Conservation (phyloP, 2,888 invertebrate species). For the Chrysodeixis includens region DNA sequence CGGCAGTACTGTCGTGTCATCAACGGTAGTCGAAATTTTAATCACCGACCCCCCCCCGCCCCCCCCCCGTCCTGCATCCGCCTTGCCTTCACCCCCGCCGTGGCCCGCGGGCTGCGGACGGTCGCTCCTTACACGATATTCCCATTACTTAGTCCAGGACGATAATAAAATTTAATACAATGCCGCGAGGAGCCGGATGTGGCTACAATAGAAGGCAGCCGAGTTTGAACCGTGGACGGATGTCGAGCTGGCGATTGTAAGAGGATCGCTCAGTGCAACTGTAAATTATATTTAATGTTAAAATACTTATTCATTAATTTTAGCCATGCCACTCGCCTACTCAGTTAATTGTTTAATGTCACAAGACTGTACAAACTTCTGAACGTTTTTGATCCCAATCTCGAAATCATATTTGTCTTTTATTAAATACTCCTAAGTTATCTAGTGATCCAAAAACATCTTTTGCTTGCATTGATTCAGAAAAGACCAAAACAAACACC, state of each 20-base stretch:
- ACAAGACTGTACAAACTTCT: too few relatives aligned
- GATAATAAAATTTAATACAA: slow-evolving; percentile 90
- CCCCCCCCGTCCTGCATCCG: slow-evolving; percentile 53
- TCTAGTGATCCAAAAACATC: too few relatives aligned
- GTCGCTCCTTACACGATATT: slow-evolving; percentile 89
- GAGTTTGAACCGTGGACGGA: slow-evolving; percentile 55
- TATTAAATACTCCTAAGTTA: too few relatives aligned
- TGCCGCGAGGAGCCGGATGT: slow-evolving; percentile 83
- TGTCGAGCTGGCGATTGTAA: slow-evolving; percentile 60
- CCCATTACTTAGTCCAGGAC: slow-evolving; percentile 89
- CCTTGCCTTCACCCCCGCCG: slow-evolving; percentile 61
- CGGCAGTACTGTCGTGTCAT: slow-evolving; percentile 85
- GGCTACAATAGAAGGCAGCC: slow-evolving; percentile 76
- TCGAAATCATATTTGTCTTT: too few relatives aligned
- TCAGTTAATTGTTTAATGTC: too few relatives aligned
- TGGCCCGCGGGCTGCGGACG: slow-evolving; percentile 82
- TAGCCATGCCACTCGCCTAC: background rate
- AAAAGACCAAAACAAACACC: background rate
- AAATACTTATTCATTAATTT: background rate
- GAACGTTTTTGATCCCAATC: too few relatives aligned
- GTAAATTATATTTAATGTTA: background rate
- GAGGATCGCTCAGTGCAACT: slow-evolving; percentile 31
- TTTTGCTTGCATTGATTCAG: background rate
- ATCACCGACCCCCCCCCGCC: slow-evolving; percentile 72
- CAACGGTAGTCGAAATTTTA: slow-evolving; percentile 88